Evolutionary conservation across 2,113 vertebrate genomes (phyloP).

Genomic region (Tyrannus savana): DNA sequence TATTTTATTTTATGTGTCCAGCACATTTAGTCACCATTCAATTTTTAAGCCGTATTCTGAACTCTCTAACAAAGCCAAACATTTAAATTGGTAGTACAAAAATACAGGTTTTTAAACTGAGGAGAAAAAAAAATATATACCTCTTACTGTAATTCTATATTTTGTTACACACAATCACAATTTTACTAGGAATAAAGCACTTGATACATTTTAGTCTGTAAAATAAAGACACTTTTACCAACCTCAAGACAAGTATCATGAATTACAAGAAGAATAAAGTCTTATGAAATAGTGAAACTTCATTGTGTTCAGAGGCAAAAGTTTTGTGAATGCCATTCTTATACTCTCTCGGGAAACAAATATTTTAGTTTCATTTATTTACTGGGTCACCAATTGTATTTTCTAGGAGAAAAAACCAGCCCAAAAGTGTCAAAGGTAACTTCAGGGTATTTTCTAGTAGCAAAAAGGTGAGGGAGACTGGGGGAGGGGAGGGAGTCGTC

Average conservation of each 20-base stretch:
- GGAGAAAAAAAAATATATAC: constrained; percentile 7
- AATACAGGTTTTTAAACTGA: constrained; percentile 52
- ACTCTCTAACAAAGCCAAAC: constrained; percentile 45
- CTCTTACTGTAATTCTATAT: constrained; percentile 12
- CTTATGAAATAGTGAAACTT: background rate
- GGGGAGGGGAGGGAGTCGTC: background rate
- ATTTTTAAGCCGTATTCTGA: constrained; percentile 1
- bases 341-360: background rate
- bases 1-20: constrained; percentile 71
- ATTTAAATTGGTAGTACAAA: constrained; percentile 56
- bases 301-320: background rate
- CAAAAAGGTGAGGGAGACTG: background rate
- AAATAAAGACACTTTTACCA: constrained; percentile 26
- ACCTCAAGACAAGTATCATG: background rate
- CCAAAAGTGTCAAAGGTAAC: background rate
- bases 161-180: constrained; percentile 11
- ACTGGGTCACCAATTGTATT: background rate
- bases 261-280: background rate
- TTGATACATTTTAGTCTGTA: constrained; percentile 6
- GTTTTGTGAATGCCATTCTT: background rate
- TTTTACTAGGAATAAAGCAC: constrained; percentile 47
- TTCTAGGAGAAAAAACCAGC: background rate
- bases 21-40: constrained; percentile 62
- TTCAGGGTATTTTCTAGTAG: background rate
- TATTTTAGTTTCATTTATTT: background rate